Conservation (phyloP, 2,888 invertebrate genomes). For the Calephelis perditalis region DNA sequence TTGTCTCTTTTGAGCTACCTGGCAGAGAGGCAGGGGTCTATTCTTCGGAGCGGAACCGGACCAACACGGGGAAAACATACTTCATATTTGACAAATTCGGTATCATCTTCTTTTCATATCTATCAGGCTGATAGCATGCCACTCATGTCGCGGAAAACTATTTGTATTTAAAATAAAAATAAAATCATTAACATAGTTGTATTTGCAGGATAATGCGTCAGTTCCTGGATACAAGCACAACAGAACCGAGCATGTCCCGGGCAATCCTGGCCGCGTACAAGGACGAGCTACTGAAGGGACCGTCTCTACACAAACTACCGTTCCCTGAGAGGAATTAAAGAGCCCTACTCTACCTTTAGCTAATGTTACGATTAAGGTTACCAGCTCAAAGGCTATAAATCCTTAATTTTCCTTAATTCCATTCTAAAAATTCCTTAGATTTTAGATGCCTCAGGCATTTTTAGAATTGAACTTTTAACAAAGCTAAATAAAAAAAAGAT, state of each 20-base stretch:
- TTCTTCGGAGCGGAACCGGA: neutral
- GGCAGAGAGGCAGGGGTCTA: neutral
- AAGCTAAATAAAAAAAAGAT: no score
- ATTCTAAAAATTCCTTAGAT: no score
- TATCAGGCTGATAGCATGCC: no score
- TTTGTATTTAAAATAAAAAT: neutral
- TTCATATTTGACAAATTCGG: no score
- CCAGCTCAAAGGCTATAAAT: no score
- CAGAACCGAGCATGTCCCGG: constrained; percentile 67
- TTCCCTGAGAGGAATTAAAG: constrained; percentile 54
- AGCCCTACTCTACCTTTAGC: neutral
- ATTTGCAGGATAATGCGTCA: constrained; percentile 65
- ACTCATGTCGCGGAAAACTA: no score
- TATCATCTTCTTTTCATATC: no score
- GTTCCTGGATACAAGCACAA: constrained; percentile 65
- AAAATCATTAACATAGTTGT: neutral
- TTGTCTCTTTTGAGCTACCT: no score
- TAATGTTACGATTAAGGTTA: no score
- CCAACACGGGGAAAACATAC: neutral
- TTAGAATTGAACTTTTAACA: no score
- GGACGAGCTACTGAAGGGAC: constrained; percentile 65
- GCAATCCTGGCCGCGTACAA: constrained; percentile 70
- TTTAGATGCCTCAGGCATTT: no score
- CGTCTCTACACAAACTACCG: constrained; percentile 53
- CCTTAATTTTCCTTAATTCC: no score